Conservation (phyloP, 2,888 invertebrate species). For the Deilephila porcellus region DNA sequence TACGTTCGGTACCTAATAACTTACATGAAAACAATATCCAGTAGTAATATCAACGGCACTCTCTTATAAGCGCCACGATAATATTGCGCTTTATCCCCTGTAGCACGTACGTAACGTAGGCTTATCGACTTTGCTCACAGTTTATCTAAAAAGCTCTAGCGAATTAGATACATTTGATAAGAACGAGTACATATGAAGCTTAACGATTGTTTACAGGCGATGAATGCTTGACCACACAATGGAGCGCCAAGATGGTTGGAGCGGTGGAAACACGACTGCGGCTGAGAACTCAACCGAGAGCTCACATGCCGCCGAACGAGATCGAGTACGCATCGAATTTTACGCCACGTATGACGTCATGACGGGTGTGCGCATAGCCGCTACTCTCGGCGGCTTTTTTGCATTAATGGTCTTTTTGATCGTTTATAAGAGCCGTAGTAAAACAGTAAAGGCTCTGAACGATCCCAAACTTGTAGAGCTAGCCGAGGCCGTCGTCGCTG, state of each 20-base stretch:
- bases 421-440: conserved; percentile 94
- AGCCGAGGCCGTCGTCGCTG: conserved; percentile 90
- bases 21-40: conserved; percentile 23
- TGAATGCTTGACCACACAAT: conserved; percentile 80
- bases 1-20: conserved; percentile 31
- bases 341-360: conserved; percentile 96
- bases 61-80: not conserved
- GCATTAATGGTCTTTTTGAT: conserved; percentile 95
- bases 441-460: conserved; percentile 89
- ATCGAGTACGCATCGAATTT: conserved; percentile 91
- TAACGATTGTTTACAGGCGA: conserved; percentile 69
- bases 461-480: conserved; percentile 92
- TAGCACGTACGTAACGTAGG: not conserved
- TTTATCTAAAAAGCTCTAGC: conserved; percentile 34
- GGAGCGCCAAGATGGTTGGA: conserved; percentile 79
- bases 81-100: conserved; percentile 2
- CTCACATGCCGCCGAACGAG: conserved; percentile 83
- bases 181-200: conserved; percentile 16
- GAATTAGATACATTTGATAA: conserved; percentile 24
- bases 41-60: not conserved
- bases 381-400: conserved; percentile 95
- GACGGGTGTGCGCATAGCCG: conserved; percentile 96
- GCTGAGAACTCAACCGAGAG: conserved; percentile 70
- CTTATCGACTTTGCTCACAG: conserved; percentile 11
- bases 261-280: conserved; percentile 64